Percentiles rank a stretch among this genome's conserved stretches.
These are phyloP conservation scores for Lophotis ruficrista DNA, from an alignment of 2,113 vertebrate species.

Conservation along the genomic window DNA sequence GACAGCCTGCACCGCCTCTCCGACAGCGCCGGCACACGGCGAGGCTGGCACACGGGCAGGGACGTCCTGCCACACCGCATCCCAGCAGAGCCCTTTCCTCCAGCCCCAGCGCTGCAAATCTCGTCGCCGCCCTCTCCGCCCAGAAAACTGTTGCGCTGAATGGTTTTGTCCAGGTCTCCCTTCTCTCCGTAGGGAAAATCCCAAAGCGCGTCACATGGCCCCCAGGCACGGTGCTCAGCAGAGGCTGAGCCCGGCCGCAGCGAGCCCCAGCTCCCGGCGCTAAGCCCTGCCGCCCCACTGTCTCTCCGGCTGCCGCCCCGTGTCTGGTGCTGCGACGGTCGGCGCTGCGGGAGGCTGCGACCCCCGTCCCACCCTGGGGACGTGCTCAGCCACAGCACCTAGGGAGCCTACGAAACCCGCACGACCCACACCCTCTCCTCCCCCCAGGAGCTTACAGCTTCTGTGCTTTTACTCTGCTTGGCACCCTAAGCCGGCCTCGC, in stretches of 20 bases:
- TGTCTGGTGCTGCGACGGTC: not conserved
- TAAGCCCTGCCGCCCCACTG: not conserved
- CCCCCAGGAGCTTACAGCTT: not conserved
- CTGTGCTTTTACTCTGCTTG: not conserved
- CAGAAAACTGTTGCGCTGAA: not conserved
- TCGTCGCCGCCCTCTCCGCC: not conserved
- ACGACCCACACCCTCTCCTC: not conserved
- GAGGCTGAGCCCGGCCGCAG: not conserved
- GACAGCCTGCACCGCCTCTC: not conserved
- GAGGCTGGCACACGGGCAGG: too few species aligned
- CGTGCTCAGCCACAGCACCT: not conserved
- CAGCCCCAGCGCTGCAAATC: not conserved
- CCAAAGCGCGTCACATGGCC: fast-evolving
- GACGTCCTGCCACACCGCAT: too few species aligned
- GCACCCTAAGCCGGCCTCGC: not conserved
- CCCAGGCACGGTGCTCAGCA: not conserved
- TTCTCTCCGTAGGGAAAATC: not conserved
- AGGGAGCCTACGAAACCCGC: not conserved
- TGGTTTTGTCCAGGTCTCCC: not conserved
- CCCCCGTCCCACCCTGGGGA: not conserved
- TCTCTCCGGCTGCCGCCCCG: not conserved
- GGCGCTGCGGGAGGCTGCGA: fast-evolving
- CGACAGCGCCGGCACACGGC: not conserved
- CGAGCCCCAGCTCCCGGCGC: not conserved
- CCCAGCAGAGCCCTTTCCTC: not conserved